Base-by-base conservation (phyloP, 1,140 invertebrate genomes). In the Aphelenchoides fujianensis region DNA sequence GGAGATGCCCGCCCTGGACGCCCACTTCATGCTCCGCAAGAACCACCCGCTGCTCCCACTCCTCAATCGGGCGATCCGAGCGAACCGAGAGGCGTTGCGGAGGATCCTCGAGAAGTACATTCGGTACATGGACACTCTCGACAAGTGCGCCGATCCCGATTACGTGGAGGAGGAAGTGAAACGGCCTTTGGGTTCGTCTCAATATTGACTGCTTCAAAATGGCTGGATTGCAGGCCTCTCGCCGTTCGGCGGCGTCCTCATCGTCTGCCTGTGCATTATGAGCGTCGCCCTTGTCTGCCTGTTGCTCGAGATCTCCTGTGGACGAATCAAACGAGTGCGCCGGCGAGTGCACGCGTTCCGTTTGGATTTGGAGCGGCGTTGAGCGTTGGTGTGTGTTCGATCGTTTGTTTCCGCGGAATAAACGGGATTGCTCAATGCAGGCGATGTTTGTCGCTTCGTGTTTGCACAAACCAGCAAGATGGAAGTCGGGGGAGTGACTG, bases 31-130 rank as follows among this genome's bases (percentile, higher is more conserved):
- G 23, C 12, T 59, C 5, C 55, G 55, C 5, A 59, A 59, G 19
- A 59, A 59, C 55, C 5, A 19, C 34, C 55, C 55, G 5, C 7
- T 59, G 55, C 23, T 59, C 12, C 5, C 5, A 23, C 7, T 7
- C 27, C 7, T 59, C 7, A 59, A 59, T 19, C 5, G 19, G 7
- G 55, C 5, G 34, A 59, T 59, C 55, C 12, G 34, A 7, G 5
- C 5, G 19, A 59, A 59, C 34, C 23, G 5, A 7, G 19, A 16
- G 23, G 34, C 19, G 23, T 30, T 59, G 7, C 55, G 5, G 5
- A 59, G 19, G 34, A 59, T 59, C 7, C 12, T 59, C 5, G 55
- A 32, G 5, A 59, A 59, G 55, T 59, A 59, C 55, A 7, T 59
- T 5, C 27, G 5, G 27, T 7, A 59, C 5, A 7, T 19, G 55